Evolutionary conservation across 2,888 invertebrate species (phyloP).

Genomic region (Altica lythri): DNA sequence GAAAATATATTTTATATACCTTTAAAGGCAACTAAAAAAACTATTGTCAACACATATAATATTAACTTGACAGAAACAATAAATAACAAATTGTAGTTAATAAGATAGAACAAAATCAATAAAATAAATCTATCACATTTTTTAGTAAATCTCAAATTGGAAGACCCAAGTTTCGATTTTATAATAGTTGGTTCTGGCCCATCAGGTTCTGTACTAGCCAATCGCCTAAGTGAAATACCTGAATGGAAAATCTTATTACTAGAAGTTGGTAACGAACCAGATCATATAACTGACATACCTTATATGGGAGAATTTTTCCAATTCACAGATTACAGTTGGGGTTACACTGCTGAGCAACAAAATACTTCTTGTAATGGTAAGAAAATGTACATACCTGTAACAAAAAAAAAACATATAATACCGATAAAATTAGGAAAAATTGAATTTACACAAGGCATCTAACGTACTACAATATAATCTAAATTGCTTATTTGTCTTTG

Average conservation of each 20-base stretch:
- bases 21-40: no score
- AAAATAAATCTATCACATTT: no score
- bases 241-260: constrained; percentile 67
- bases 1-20: no score
- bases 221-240: constrained; percentile 68
- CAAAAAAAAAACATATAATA: neutral
- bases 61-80: no score
- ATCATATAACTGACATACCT: constrained; percentile 61
- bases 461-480: no score
- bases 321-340: constrained; percentile 65
- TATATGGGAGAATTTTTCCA: constrained; percentile 61
- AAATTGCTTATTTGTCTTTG: no score
- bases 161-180: constrained; percentile 63
- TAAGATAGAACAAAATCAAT: no score
- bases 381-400: constrained; percentile 9
- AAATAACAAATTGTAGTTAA: no score
- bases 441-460: no score
- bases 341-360: constrained; percentile 64
- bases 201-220: constrained; percentile 72
- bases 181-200: constrained; percentile 73
- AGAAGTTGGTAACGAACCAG: constrained; percentile 66
- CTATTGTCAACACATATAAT: no score
- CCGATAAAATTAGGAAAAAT: no score
- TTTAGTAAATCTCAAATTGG: constrained; percentile 4
- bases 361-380: constrained; percentile 55